A percentile compares a stretch with the other conserved stretches of the same genome.
Evolutionary conservation across 2,888 invertebrate species (phyloP).

Genomic region (Aporophyla lueneburgensis): DNA sequence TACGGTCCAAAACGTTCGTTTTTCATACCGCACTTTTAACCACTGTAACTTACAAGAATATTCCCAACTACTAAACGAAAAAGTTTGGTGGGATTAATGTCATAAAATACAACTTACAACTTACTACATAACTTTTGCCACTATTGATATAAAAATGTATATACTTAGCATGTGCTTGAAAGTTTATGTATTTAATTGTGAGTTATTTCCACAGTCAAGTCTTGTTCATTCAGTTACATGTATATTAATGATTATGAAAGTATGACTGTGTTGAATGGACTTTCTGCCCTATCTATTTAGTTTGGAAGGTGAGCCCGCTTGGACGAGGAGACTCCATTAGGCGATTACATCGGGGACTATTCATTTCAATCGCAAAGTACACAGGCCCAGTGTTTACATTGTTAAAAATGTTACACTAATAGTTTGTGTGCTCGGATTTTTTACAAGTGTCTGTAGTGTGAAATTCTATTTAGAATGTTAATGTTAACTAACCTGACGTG

Average conservation of each 20-base stretch:
- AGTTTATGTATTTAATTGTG: neutral
- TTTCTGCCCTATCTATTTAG: slow-evolving; percentile 12
- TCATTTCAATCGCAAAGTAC: slow-evolving; percentile 55
- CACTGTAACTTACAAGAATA: neutral
- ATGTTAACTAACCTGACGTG: neutral
- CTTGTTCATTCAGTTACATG: neutral
- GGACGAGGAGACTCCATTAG: slow-evolving; percentile 66
- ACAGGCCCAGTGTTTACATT: slow-evolving; percentile 47
- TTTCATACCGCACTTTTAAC: neutral
- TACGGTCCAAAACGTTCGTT: too few relatives aligned
- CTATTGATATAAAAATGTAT: neutral
- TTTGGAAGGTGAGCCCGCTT: slow-evolving; percentile 32
- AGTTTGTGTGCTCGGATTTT: slow-evolving; percentile 24
- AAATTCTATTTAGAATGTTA: slow-evolving; percentile 14
- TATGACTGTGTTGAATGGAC: neutral
- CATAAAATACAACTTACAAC: too few relatives aligned
- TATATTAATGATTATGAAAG: neutral
- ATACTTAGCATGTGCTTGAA: neutral
- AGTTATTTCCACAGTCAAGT: neutral
- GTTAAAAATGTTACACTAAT: slow-evolving; percentile 51
- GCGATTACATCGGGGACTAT: slow-evolving; percentile 63
- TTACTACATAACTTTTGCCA: too few relatives aligned
- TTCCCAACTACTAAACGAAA: neutral
- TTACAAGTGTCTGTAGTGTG: neutral
- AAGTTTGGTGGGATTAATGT: neutral